Evolutionary conservation across 2,113 vertebrate species (phyloP).

Genomic region (Stegastes partitus): DNA sequence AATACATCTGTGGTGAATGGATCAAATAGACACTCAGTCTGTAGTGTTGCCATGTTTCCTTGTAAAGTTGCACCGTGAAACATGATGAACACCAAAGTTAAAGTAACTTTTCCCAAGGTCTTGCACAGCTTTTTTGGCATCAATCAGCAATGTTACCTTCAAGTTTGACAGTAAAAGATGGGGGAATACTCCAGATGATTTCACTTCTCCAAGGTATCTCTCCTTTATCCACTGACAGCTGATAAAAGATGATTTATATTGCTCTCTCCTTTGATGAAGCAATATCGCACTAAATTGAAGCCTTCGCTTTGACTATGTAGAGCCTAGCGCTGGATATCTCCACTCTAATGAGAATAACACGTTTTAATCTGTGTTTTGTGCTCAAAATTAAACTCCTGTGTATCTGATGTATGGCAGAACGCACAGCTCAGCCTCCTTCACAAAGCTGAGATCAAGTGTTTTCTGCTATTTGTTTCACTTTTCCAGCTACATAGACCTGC

Average conservation of each 20-base stretch:
- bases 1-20: constrained; percentile 1
- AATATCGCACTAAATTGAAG: constrained; percentile 39
- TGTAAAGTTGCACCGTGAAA: constrained; percentile 48
- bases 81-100: constrained; percentile 49
- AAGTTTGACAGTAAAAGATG: constrained; percentile 49
- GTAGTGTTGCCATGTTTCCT: constrained; percentile 21
- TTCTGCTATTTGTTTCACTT: neutral
- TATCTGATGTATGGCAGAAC: neutral
- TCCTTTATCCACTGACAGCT: constrained; percentile 58
- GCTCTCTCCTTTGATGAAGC: constrained; percentile 54
- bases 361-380: neutral
- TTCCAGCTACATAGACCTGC: neutral
- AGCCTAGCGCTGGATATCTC: neutral
- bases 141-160: constrained; percentile 53
- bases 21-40: constrained; percentile 29
- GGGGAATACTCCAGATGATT: constrained; percentile 48
- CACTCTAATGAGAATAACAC: neutral
- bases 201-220: constrained; percentile 42
- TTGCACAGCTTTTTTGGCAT: constrained; percentile 50
- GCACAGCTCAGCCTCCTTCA: neutral
- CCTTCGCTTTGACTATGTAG: constrained; percentile 18
- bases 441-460: neutral
- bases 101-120: constrained; percentile 62
- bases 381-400: neutral
- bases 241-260: constrained; percentile 56